phyloP scores from a whole-genome alignment of 2,113 vertebrate species.

The Phrynocephalus versicolor region DNA sequence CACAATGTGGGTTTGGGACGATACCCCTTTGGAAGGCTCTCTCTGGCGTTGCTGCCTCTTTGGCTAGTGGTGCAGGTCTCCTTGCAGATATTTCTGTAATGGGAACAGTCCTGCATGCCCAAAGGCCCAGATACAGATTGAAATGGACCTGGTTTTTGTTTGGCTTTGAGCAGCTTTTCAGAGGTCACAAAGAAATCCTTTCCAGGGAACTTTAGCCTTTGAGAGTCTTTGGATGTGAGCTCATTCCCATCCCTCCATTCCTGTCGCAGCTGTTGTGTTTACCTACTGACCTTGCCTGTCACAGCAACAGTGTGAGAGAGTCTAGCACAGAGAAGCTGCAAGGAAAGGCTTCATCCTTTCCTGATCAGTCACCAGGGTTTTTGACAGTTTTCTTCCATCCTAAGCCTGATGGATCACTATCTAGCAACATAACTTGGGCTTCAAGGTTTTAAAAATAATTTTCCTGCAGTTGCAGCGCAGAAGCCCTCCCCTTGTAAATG shows the following conservation, averaged over 20 bases:
- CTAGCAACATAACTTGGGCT: background rate
- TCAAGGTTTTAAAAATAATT: slow-evolving; percentile 1
- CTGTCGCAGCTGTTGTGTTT: slow-evolving; percentile 1
- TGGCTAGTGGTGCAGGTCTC: background rate
- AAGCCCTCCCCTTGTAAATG: no score
- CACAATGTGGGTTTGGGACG: background rate
- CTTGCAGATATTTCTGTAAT: background rate
- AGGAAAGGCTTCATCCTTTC: background rate
- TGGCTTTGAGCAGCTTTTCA: background rate
- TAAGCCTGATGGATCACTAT: background rate
- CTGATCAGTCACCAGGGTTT: background rate
- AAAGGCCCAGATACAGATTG: background rate
- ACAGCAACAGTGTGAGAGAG: background rate
- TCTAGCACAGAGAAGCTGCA: background rate
- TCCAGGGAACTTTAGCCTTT: background rate
- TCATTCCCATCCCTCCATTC: background rate
- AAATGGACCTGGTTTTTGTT: slow-evolving; percentile 22
- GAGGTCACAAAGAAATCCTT: background rate
- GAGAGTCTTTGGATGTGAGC: background rate
- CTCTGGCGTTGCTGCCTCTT: slow-evolving; percentile 5
- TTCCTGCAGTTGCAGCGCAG: slow-evolving; percentile 8
- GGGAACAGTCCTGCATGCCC: slow-evolving; percentile 5
- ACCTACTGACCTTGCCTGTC: slow-evolving; percentile 6
- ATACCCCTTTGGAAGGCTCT: background rate
- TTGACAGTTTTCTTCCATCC: background rate